Percentiles rank a stretch among this genome's conserved stretches.
Evolutionary conservation across 2,888 invertebrate genomes (phyloP).

Genomic region (Hypercompe scribonia): DNA sequence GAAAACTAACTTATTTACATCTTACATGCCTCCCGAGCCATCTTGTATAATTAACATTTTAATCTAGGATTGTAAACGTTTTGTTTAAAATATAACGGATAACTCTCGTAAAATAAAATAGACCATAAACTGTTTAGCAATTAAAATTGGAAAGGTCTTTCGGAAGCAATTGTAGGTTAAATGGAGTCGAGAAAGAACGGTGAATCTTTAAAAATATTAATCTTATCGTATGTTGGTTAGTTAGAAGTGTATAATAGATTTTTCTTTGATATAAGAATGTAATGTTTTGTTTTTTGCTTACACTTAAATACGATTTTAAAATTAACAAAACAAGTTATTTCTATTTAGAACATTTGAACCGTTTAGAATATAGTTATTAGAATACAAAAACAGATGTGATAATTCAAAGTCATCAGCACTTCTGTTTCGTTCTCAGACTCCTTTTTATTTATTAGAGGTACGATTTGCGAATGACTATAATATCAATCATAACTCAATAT

Average conservation of each 20-base stretch:
- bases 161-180: not conserved
- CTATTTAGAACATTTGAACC: not conserved
- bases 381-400: not conserved
- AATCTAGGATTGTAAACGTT: not conserved
- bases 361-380: too few species aligned
- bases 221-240: not conserved
- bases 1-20: not conserved
- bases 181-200: not conserved
- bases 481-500: too few species aligned
- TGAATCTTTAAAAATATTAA: not conserved
- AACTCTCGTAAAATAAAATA: too few species aligned
- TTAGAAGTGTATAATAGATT: not conserved
- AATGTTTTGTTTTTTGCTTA: not conserved
- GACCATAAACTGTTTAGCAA: not conserved
- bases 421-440: not conserved
- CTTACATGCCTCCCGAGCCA: not conserved
- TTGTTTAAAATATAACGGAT: not conserved
- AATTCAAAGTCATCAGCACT: not conserved
- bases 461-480: too few species aligned
- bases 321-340: not conserved
- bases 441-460: too few species aligned
- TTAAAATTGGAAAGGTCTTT: not conserved
- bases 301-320: not conserved
- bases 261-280: not conserved
- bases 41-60: not conserved